Percentiles rank a stretch among this genome's conserved stretches.
Evolutionary conservation across 2,797 vertebrate genomes (phyloP).

Genomic region (Danio kyathit): DNA sequence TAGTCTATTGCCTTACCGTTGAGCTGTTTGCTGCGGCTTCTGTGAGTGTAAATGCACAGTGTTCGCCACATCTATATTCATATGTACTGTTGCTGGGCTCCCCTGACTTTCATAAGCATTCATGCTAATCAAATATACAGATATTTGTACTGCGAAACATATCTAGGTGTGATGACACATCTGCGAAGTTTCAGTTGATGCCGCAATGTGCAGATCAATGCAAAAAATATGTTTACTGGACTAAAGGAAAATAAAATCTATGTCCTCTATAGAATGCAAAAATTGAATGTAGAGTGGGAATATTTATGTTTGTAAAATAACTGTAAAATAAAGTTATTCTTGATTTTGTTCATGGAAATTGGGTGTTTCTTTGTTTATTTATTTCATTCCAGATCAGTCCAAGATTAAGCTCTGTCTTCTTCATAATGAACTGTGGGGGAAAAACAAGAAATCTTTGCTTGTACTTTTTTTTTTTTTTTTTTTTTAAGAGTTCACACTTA

Average conservation of each 20-base stretch:
- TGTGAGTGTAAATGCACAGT: constrained; percentile 42
- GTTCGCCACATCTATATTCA: constrained; percentile 44
- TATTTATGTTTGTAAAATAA: constrained; percentile 70
- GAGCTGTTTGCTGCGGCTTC: constrained; percentile 48
- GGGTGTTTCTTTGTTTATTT: not conserved
- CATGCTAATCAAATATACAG: constrained; percentile 34
- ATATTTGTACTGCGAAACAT: constrained; percentile 43
- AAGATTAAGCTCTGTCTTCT: too few relatives aligned
- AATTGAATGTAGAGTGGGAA: constrained; percentile 60
- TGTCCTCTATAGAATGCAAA: constrained; percentile 52
- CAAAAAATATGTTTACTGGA: constrained; percentile 53
- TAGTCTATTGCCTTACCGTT: constrained; percentile 52
- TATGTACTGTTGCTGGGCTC: constrained; percentile 38
- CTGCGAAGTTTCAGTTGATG: constrained; percentile 21
- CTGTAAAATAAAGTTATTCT: constrained; percentile 70
- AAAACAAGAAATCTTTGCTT: too few relatives aligned
- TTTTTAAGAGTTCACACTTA: too few relatives aligned
- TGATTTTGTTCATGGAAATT: constrained; percentile 19
- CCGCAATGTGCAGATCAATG: constrained; percentile 49
- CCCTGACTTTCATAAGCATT: not conserved
- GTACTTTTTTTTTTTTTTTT: too few relatives aligned
- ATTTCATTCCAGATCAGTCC: not conserved
- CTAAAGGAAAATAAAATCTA: constrained; percentile 49
- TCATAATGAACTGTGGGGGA: too few relatives aligned
- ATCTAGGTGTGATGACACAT: constrained; percentile 42